phyloP scores from a whole-genome alignment of 2,797 vertebrate species.

The Taenioides sp. region DNA sequence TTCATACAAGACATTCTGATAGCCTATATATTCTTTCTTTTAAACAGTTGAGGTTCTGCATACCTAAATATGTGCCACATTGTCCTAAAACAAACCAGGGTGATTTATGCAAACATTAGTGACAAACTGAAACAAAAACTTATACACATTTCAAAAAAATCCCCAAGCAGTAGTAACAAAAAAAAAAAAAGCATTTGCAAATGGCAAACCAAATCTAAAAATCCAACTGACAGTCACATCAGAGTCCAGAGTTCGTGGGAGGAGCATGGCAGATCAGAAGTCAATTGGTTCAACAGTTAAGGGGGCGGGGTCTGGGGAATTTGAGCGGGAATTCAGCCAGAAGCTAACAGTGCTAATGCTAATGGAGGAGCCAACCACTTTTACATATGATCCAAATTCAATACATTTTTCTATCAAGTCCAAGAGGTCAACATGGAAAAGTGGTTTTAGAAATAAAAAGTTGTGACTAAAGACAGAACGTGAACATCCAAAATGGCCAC shows the following conservation, averaged over 20 bases:
- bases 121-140: neutral
- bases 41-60: neutral
- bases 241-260: slow-evolving; percentile 53
- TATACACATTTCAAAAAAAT: neutral
- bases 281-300: slow-evolving; percentile 36
- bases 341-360: slow-evolving; percentile 43
- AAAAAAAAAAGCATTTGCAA: neutral
- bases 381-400: slow-evolving; percentile 13
- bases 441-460: slow-evolving; percentile 32
- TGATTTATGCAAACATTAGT: neutral
- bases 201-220: neutral
- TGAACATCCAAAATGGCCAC: slow-evolving; percentile 51
- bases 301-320: neutral
- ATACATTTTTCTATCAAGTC: slow-evolving; percentile 23
- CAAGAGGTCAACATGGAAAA: slow-evolving; percentile 31
- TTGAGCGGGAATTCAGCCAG: slow-evolving; percentile 42
- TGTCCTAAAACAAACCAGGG: neutral
- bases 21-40: neutral
- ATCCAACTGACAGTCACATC: slow-evolving; percentile 26
- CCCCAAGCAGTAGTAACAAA: neutral
- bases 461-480: slow-evolving; percentile 43
- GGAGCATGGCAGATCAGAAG: slow-evolving; percentile 34
- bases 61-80: neutral
- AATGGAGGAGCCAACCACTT: slow-evolving; percentile 39
- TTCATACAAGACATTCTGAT: neutral